These are phyloP conservation scores for Brenthis ino DNA, from an alignment of 2,888 invertebrate genomes.

Conservation along the genomic window DNA sequence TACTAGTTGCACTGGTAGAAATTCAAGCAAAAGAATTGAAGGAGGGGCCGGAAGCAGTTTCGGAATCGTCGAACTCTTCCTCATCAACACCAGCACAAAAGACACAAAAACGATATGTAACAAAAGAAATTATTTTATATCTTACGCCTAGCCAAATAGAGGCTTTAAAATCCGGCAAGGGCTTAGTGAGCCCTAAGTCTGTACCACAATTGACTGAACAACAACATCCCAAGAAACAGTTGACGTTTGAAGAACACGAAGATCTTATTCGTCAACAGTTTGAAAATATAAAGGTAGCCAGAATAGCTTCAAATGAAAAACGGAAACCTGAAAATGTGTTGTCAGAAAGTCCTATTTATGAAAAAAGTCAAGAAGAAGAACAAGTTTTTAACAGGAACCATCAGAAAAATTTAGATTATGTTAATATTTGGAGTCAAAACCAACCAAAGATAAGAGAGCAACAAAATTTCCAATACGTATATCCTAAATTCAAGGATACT, in stretches of 20 bases:
- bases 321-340: neutral
- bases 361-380: slow-evolving; percentile 1
- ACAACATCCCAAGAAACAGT: slow-evolving; percentile 35
- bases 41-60: slow-evolving; percentile 53
- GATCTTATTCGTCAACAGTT: slow-evolving; percentile 23
- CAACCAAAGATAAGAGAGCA: slow-evolving; percentile 11
- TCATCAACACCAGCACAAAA: slow-evolving; percentile 36
- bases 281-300: slow-evolving; percentile 25
- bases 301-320: slow-evolving; percentile 15
- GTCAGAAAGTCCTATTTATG: slow-evolving; percentile 6
- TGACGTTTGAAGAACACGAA: slow-evolving; percentile 29
- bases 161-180: slow-evolving; percentile 52
- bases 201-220: slow-evolving; percentile 15
- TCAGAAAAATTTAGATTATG: neutral
- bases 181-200: slow-evolving; percentile 32
- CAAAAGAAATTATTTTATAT: slow-evolving; percentile 64
- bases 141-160: slow-evolving; percentile 65
- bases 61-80: slow-evolving; percentile 40
- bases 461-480: slow-evolving; percentile 19
- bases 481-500: slow-evolving; percentile 15
- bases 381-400: neutral
- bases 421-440: slow-evolving; percentile 14
- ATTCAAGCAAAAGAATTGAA: slow-evolving; percentile 50
- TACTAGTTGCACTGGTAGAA: slow-evolving; percentile 48
- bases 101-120: slow-evolving; percentile 46